Conservation (phyloP, 2,113 vertebrate species). For the Hymenochirus boettgeri region DNA sequence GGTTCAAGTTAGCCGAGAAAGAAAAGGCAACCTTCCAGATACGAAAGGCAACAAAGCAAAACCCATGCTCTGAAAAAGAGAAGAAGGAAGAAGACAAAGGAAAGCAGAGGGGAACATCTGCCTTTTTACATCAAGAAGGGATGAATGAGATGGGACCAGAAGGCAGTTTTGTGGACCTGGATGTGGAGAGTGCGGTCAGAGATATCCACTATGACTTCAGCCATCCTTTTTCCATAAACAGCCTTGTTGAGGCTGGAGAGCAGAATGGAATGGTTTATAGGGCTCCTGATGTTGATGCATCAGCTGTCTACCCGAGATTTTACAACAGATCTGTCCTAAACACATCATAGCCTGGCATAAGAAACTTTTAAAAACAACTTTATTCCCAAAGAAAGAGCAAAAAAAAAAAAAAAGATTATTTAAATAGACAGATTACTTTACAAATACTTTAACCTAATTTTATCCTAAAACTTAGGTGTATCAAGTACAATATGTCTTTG, state of each 20-base stretch:
- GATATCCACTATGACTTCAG: conserved; percentile 88
- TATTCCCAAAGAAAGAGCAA: not conserved
- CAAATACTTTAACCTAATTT: not conserved
- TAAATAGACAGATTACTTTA: not conserved
- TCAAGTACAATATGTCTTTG: no score
- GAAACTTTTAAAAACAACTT: not conserved
- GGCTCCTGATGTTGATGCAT: conserved; percentile 65
- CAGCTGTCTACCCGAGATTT: conserved; percentile 80
- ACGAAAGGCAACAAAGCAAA: conserved; percentile 56
- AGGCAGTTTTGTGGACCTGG: conserved; percentile 62
- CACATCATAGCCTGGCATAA: conserved; percentile 61
- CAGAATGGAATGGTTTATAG: conserved; percentile 67
- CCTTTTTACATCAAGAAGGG: conserved; percentile 66
- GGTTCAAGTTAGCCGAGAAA: no score
- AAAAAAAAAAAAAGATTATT: not conserved
- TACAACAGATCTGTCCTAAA: conserved; percentile 85
- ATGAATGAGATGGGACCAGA: conserved; percentile 59
- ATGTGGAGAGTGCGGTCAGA: conserved; percentile 78
- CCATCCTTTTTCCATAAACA: conserved; percentile 89
- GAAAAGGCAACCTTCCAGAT: conserved; percentile 21
- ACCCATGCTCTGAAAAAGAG: conserved; percentile 54
- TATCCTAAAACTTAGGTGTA: not conserved
- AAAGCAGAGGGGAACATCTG: conserved; percentile 68
- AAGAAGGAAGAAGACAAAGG: conserved; percentile 60
- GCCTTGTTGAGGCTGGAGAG: conserved; percentile 85